Conservation (phyloP, 1,140 invertebrate genomes). For the Gonioctena quinquepunctata region DNA sequence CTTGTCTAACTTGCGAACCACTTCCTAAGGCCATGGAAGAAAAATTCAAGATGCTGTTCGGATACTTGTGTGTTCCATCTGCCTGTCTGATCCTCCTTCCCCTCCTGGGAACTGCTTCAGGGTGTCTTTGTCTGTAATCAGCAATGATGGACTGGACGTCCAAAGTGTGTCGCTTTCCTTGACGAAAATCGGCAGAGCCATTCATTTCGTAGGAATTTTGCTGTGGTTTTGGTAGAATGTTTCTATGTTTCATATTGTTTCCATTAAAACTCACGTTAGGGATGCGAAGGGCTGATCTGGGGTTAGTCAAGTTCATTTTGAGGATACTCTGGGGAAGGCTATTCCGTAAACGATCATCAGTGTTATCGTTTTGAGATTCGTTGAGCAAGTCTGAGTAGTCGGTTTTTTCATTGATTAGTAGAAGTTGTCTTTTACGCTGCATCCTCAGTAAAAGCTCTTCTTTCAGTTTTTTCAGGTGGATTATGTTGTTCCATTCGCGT, state of each 20-base stretch:
- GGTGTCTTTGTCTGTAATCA: slow-evolving; percentile 76
- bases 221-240: slow-evolving; percentile 52
- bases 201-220: slow-evolving; percentile 56
- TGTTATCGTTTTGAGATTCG: slow-evolving; percentile 7
- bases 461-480: slow-evolving; percentile 78
- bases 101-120: slow-evolving; percentile 69
- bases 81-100: slow-evolving; percentile 61
- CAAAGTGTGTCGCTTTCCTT: slow-evolving; percentile 70
- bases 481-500: slow-evolving; percentile 81
- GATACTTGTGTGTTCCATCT: slow-evolving; percentile 30
- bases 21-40: slow-evolving; percentile 51
- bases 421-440: slow-evolving; percentile 67
- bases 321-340: slow-evolving; percentile 29
- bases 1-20: slow-evolving; percentile 53
- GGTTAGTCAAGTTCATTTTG: slow-evolving; percentile 29
- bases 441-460: slow-evolving; percentile 75
- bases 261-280: slow-evolving; percentile 16
- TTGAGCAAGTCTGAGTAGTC: slow-evolving; percentile 15
- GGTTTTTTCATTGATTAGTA: slow-evolving; percentile 47
- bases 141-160: slow-evolving; percentile 83
- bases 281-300: slow-evolving; percentile 10
- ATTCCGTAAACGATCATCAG: neutral
- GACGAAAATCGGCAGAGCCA: slow-evolving; percentile 49
- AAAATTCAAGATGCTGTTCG: slow-evolving; percentile 46
- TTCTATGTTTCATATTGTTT: slow-evolving; percentile 28